These are phyloP conservation scores for Takifugu bimaculatus DNA, from an alignment of 2,113 vertebrate genomes.

Conservation along the genomic window DNA sequence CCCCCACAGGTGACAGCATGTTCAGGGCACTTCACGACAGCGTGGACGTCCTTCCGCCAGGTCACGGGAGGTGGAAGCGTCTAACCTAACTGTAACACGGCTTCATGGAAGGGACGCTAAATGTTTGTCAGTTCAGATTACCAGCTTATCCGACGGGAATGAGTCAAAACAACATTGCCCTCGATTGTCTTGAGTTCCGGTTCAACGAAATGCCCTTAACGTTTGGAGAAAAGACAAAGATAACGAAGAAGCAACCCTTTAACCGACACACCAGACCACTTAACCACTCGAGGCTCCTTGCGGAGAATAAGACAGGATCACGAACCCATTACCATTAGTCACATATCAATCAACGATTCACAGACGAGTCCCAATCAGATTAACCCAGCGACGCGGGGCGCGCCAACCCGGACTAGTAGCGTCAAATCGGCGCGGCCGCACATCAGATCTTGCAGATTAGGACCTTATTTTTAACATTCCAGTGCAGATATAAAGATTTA, in stretches of 20 bases:
- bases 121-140: not conserved
- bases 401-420: not conserved
- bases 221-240: constrained; percentile 26
- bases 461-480: constrained; percentile 19
- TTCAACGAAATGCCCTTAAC: not conserved
- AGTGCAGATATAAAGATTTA: not conserved
- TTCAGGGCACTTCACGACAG: constrained; percentile 48
- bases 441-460: constrained; percentile 15
- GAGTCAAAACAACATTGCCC: no score
- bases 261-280: constrained; percentile 31
- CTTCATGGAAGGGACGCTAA: not conserved
- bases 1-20: constrained; percentile 31
- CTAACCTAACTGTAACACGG: not conserved
- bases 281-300: constrained; percentile 27
- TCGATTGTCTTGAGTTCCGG: constrained; percentile 40
- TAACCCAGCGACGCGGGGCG: constrained; percentile 20
- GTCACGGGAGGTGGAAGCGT: not conserved
- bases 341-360: constrained; percentile 32
- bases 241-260: constrained; percentile 19
- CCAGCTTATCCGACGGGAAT: not conserved
- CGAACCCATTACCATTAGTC: constrained; percentile 48
- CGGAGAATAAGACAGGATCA: constrained; percentile 43
- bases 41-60: constrained; percentile 4
- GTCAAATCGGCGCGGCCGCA: no score
- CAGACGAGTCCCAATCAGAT: constrained; percentile 25